These are phyloP conservation scores for Ecliptopera silaceata DNA, from an alignment of 2,888 invertebrate species.

Conservation along the genomic window DNA sequence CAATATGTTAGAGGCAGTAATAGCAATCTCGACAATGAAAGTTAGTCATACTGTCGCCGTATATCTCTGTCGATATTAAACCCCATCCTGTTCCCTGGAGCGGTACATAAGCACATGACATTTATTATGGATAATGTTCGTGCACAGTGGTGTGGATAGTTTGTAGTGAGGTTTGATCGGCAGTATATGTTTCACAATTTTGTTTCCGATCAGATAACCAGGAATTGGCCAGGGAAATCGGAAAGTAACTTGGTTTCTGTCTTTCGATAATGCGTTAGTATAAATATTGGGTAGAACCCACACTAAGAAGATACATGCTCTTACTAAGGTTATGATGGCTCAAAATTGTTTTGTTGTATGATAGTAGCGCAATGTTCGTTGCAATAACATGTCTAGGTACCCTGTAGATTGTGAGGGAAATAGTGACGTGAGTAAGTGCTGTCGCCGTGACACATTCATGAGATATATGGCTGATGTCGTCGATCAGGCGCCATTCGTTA, in stretches of 20 bases:
- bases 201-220: neutral
- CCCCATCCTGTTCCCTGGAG: conserved; percentile 38
- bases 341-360: neutral
- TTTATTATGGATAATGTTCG: conserved; percentile 45
- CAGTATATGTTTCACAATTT: conserved; percentile 43
- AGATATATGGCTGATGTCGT: conserved; percentile 65
- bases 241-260: too few relatives aligned
- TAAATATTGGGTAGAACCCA: too few relatives aligned
- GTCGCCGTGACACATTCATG: conserved; percentile 52
- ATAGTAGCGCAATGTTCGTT: conserved; percentile 7
- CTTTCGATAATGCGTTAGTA: neutral
- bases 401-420: conserved; percentile 20
- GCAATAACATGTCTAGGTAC: neutral
- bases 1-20: conserved; percentile 23
- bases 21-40: conserved; percentile 32
- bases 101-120: conserved; percentile 38
- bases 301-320: too few relatives aligned
- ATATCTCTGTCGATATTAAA: conserved; percentile 40
- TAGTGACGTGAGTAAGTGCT: conserved; percentile 21
- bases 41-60: conserved; percentile 36
- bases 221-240: neutral
- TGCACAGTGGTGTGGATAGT: conserved; percentile 50
- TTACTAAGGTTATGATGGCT: neutral
- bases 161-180: conserved; percentile 59
- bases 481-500: conserved; percentile 52